Percentiles rank a stretch among this genome's conserved stretches.
Conservation (phyloP, 1,140 invertebrate genomes). For the Platyura marginata region DNA sequence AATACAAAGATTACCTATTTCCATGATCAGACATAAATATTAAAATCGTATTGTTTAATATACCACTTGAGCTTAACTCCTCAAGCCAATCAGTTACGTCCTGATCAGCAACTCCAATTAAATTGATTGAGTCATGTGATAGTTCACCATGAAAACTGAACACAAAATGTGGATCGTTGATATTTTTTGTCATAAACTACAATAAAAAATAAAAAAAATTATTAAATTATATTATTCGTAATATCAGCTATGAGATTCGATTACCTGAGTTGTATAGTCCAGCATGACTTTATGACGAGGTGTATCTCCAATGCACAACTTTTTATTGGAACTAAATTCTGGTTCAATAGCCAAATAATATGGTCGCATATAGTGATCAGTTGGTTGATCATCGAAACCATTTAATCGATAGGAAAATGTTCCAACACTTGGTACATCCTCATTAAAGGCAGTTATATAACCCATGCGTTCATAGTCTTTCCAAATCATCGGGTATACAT, state of each 20-base stretch:
- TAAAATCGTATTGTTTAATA: conserved; percentile 59
- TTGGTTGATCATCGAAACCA: conserved; percentile 67
- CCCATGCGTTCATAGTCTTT: conserved; percentile 51
- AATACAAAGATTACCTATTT: conserved; percentile 42
- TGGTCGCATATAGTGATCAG: conserved; percentile 78
- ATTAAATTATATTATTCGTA: conserved; percentile 1
- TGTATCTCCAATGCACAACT: conserved; percentile 57
- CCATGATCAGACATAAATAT: conserved; percentile 82
- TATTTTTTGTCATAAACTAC: conserved; percentile 34
- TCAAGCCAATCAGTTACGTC: conserved; percentile 47
- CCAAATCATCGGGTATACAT: conserved; percentile 69
- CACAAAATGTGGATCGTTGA: conserved; percentile 51
- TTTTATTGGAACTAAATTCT: conserved; percentile 30
- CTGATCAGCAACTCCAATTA: conserved; percentile 54
- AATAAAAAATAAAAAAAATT: not conserved
- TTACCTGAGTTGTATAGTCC: conserved; percentile 42
- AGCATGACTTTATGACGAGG: conserved; percentile 54
- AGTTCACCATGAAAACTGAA: conserved; percentile 79
- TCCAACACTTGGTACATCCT: conserved; percentile 68
- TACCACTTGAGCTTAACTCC: conserved; percentile 32
- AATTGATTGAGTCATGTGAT: conserved; percentile 72
- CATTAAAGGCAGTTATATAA: conserved; percentile 60
- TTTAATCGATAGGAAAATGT: conserved; percentile 83
- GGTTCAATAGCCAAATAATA: conserved; percentile 43
- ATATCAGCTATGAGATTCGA: too few species aligned